Conservation (phyloP, 2,113 vertebrate species). For the Nicator chloris region DNA sequence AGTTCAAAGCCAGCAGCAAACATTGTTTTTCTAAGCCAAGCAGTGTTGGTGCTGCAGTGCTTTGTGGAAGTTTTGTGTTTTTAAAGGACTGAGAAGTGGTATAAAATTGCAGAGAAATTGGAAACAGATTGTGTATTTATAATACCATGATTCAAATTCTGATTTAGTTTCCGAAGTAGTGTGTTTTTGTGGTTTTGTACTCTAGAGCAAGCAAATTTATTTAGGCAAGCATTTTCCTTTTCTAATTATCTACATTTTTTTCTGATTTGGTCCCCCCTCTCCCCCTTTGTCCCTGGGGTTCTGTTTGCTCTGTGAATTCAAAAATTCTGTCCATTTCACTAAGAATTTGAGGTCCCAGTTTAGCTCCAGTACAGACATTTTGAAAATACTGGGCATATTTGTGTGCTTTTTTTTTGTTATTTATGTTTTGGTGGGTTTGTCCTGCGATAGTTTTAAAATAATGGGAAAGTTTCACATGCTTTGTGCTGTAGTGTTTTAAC, state of each 20-base stretch:
- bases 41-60: background rate
- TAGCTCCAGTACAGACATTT: background rate
- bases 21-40: background rate
- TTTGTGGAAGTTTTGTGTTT: background rate
- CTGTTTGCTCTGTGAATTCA: background rate
- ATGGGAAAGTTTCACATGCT: accelerated
- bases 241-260: background rate
- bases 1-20: background rate
- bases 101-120: background rate
- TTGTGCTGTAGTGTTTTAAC: background rate
- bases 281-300: background rate
- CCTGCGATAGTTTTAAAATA: background rate
- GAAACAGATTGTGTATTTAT: background rate
- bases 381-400: background rate
- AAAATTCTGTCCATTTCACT: background rate
- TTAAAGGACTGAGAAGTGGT: background rate
- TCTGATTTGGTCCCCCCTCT: background rate
- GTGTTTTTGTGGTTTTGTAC: background rate
- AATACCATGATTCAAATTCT: background rate
- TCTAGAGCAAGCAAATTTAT: background rate
- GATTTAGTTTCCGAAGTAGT: background rate
- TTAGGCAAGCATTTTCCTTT: background rate
- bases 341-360: background rate
- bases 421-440: background rate
- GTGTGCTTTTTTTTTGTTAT: background rate